Evolutionary conservation across 2,888 invertebrate genomes (phyloP), one percentile per base, ranked within the genome.

Genomic region (Frankliniella intonsa): DNA sequence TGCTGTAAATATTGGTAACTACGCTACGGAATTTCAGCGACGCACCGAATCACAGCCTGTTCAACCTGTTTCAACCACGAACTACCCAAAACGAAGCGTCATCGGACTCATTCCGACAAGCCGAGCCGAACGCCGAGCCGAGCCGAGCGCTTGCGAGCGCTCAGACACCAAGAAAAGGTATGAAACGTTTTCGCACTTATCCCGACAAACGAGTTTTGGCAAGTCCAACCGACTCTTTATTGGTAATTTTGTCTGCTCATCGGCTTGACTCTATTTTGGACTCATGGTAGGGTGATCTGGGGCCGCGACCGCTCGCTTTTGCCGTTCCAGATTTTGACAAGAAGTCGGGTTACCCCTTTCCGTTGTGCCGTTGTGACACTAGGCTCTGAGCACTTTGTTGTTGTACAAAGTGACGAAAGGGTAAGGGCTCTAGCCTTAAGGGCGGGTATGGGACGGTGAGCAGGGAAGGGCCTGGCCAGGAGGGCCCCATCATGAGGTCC

Each of bases 151-250:
- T 76, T 76, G 69, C 22, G 22, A 22, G 25, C 69, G 69, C 69
- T 69, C 69, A 69, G 69, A 22, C 69, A 76, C 69, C 69, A 76
- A 25, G 25, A 76, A 76, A 76, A 76, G 69, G 69, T 76, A 76
- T 76, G 69, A 25, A 25, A 76, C 69, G 25, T 25, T 12, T 25
- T 25, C 25, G 69, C 69, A 25, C 69, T n/a, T 22, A 25, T 25
- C 69, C 69, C 69, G 69, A 25, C 25, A 25, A 25, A 76, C 69
- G 25, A 76, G 10, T 76, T 76, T 11, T 76, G 25, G 69, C 69
- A 25, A 12, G 12, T 25, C 25, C 25, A 76, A 76, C 69, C 22
- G 69, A 76, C 25, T 76, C 69, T 76, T 11, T 7, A 25, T 1
- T 1, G 9, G 69, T 25, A 1, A 5, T 76, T 76, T 25, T 5